Conservation (phyloP, 2,113 vertebrate species). For the Prionailurus viverrinus region DNA sequence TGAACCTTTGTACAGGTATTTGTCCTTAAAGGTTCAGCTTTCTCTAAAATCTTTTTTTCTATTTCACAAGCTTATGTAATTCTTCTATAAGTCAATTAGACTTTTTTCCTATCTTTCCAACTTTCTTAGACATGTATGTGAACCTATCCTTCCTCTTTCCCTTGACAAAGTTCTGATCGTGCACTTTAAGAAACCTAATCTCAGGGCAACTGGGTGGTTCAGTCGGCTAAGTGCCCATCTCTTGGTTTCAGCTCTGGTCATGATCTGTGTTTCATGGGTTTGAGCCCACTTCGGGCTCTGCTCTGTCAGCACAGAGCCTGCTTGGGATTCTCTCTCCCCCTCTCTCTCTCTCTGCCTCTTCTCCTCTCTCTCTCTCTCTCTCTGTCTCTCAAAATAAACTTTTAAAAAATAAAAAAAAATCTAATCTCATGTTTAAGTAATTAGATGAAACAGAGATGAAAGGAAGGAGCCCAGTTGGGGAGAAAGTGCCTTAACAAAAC, state of each 20-base stretch:
- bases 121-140: not conserved
- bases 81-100: not conserved
- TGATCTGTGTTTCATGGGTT: too few species aligned
- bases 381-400: too few species aligned
- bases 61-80: not conserved
- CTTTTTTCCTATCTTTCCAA: not conserved
- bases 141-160: not conserved
- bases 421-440: not conserved
- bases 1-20: not conserved
- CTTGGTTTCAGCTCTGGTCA: too few species aligned
- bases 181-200: not conserved
- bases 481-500: slow-evolving; percentile 11
- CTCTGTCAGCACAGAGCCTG: too few species aligned
- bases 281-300: too few species aligned
- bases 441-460: not conserved
- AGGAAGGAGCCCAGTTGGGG: not conserved
- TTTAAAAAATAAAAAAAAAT: not conserved
- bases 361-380: too few species aligned
- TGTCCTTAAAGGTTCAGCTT: slow-evolving; percentile 61
- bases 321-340: too few species aligned
- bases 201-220: too few species aligned
- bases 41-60: not conserved
- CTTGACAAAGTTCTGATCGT: slow-evolving; percentile 36
- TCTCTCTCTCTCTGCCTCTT: too few species aligned
- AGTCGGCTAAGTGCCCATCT: too few species aligned